A percentile compares a stretch with the other conserved stretches of the same genome.
Evolutionary conservation across 2,797 vertebrate genomes (phyloP).

Genomic region (Notolepis coatsorum): DNA sequence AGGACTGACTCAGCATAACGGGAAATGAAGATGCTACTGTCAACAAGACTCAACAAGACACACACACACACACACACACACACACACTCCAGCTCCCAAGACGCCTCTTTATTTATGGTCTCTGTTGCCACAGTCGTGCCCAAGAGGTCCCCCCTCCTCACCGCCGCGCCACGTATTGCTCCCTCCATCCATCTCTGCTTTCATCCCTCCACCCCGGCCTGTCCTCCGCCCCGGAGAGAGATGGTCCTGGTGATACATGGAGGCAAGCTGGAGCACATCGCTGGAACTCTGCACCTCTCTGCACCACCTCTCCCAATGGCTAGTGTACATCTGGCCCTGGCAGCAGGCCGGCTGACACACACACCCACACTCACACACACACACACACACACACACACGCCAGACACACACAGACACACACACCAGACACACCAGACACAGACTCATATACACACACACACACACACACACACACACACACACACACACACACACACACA

Average conservation of each 20-base stretch:
- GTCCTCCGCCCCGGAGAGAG: slow-evolving; percentile 18
- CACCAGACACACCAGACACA: neutral
- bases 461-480: slow-evolving; percentile 2
- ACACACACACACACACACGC: too few relatives aligned
- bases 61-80: slow-evolving; percentile 7
- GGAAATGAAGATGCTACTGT: slow-evolving; percentile 52
- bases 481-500: slow-evolving; percentile 1
- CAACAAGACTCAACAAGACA: slow-evolving; percentile 31
- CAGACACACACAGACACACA: neutral
- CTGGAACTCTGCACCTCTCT: neutral
- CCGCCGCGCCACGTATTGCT: neutral
- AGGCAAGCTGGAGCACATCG: slow-evolving; percentile 5
- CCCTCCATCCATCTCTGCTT: slow-evolving; percentile 40
- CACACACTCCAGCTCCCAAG: slow-evolving; percentile 8
- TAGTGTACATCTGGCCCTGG: neutral
- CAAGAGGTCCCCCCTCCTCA: slow-evolving; percentile 16
- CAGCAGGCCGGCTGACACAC: neutral
- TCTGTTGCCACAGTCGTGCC: slow-evolving; percentile 8
- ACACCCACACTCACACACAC: too few relatives aligned
- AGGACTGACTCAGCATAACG: slow-evolving; percentile 57
- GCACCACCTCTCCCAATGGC: neutral
- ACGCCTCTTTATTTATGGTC: slow-evolving; percentile 37
- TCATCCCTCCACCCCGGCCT: slow-evolving; percentile 8
- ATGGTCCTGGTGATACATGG: slow-evolving; percentile 10
- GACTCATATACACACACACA: neutral